phyloP scores from a whole-genome alignment of 2,888 invertebrate genomes.

The Caenorhabditis becei region DNA sequence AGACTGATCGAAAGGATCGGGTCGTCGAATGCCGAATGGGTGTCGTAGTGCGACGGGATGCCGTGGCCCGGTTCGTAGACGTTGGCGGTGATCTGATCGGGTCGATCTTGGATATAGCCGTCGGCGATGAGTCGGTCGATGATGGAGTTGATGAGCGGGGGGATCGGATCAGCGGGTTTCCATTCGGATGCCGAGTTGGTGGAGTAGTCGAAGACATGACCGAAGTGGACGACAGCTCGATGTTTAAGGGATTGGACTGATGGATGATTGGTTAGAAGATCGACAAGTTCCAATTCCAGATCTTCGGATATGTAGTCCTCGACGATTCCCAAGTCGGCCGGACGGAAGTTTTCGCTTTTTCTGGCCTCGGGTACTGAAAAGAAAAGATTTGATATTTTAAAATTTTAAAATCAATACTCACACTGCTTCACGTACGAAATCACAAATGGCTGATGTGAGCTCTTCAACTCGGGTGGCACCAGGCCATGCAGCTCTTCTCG shows the following conservation, averaged over 20 bases:
- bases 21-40: constrained; percentile 93
- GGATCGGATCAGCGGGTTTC: constrained; percentile 67
- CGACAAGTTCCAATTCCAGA: constrained; percentile 57
- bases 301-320: constrained; percentile 70
- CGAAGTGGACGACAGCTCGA: constrained; percentile 79
- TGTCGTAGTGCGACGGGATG: constrained; percentile 96
- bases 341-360: constrained; percentile 58
- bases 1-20: constrained; percentile 87
- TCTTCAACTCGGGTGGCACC: constrained; percentile 53
- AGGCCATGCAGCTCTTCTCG: constrained; percentile 67
- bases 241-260: constrained; percentile 72
- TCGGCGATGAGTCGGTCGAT: constrained; percentile 62
- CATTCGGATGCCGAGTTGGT: constrained; percentile 70
- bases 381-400: background rate
- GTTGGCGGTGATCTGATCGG: constrained; percentile 82
- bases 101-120: constrained; percentile 55
- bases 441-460: constrained; percentile 71
- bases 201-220: constrained; percentile 77
- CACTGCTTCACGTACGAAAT: constrained; percentile 68
- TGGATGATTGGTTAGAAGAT: constrained; percentile 55
- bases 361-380: constrained; percentile 65
- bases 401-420: constrained; percentile 27
- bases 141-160: constrained; percentile 60
- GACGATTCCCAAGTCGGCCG: constrained; percentile 69
- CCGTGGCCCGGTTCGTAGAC: constrained; percentile 84